phyloP scores from a whole-genome alignment of 2,797 vertebrate species.

The Selene dorsalis region DNA sequence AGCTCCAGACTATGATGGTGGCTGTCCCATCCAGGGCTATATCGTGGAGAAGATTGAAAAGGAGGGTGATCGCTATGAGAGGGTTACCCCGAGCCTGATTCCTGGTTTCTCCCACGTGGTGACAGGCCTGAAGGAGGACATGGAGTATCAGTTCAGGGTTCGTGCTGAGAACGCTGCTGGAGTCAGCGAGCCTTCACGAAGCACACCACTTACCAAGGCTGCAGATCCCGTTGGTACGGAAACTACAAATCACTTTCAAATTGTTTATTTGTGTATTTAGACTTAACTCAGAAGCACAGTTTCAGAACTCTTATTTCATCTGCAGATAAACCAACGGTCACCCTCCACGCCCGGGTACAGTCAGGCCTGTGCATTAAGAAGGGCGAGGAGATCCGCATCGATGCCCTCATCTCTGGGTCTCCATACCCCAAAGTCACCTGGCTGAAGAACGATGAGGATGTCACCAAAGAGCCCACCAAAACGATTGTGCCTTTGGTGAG shows the following conservation, averaged over 20 bases:
- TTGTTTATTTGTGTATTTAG: background rate
- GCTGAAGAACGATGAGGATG: slow-evolving; percentile 91
- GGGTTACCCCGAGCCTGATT: slow-evolving; percentile 91
- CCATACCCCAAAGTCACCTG: slow-evolving; percentile 95
- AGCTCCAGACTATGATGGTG: slow-evolving; percentile 93
- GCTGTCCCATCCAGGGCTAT: slow-evolving; percentile 97
- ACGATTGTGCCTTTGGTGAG: slow-evolving; percentile 80
- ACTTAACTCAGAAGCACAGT: background rate
- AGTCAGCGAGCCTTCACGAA: slow-evolving; percentile 93
- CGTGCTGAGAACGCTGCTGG: slow-evolving; percentile 97
- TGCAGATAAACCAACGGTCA: slow-evolving; percentile 94
- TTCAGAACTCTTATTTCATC: slow-evolving; percentile 40
- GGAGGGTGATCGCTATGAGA: slow-evolving; percentile 92
- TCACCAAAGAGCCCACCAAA: slow-evolving; percentile 90
- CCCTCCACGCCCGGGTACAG: slow-evolving; percentile 86
- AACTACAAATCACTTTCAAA: background rate
- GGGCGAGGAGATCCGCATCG: slow-evolving; percentile 91
- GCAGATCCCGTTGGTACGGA: slow-evolving; percentile 91
- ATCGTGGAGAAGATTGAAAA: slow-evolving; percentile 95
- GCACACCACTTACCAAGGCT: slow-evolving; percentile 88
- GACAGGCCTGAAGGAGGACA: slow-evolving; percentile 90
- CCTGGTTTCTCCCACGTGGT: slow-evolving; percentile 91
- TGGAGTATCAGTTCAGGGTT: slow-evolving; percentile 95
- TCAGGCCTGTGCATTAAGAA: slow-evolving; percentile 90
- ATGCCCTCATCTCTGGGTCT: slow-evolving; percentile 92